These are phyloP conservation scores for Calameuta pallipes DNA, from an alignment of 2,888 invertebrate species.

Conservation along the genomic window DNA sequence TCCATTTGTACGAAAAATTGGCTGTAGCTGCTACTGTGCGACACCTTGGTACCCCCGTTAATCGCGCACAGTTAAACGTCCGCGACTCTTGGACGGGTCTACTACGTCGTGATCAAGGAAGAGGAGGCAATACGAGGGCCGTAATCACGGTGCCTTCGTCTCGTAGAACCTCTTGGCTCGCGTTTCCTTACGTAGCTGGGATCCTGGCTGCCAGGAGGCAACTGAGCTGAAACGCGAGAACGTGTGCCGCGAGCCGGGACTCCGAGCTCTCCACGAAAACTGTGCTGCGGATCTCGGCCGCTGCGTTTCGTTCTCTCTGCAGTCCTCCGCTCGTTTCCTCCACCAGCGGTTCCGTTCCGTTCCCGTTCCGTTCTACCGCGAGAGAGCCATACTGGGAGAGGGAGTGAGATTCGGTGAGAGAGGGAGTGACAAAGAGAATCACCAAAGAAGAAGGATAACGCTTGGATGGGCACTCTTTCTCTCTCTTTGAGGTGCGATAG, in stretches of 20 bases:
- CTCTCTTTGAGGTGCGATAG: conserved; percentile 16
- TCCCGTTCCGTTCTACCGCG: conserved; percentile 24
- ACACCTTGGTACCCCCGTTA: background rate
- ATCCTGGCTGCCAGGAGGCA: conserved; percentile 22
- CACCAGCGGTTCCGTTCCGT: conserved; percentile 45
- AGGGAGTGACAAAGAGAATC: background rate
- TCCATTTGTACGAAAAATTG: background rate
- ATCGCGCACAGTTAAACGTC: background rate
- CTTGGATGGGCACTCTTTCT: background rate
- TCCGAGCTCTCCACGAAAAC: conserved; percentile 40
- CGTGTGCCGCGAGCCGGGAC: conserved; percentile 31
- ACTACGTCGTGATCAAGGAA: background rate
- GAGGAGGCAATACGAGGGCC: background rate
- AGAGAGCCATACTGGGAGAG: conserved; percentile 3
- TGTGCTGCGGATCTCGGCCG: conserved; percentile 56
- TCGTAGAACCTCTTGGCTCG: background rate
- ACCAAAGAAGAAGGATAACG: background rate
- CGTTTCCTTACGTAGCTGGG: background rate
- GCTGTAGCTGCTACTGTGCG: background rate
- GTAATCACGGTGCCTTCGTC: background rate
- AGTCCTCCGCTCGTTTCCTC: conserved; percentile 32
- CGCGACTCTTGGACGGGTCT: background rate
- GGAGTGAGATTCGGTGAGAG: conserved; percentile 6
- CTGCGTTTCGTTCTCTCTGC: conserved; percentile 48
- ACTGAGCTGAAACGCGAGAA: conserved; percentile 47